phyloP scores from a whole-genome alignment of 2,113 vertebrate genomes.

The Dinomys branickii region DNA sequence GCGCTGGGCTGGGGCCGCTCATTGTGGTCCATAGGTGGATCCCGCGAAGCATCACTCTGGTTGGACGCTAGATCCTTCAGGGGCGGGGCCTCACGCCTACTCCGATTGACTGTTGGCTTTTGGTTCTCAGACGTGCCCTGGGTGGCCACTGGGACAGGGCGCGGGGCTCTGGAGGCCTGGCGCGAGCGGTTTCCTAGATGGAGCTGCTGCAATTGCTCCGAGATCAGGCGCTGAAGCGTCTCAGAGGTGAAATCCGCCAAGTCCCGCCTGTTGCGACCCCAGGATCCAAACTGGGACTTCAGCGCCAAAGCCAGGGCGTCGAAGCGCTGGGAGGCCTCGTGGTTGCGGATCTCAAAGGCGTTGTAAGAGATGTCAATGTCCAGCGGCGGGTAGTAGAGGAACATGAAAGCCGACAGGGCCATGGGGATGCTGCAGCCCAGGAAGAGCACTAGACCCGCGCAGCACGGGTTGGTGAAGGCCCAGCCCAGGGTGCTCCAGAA shows the following conservation, averaged over 20 bases:
- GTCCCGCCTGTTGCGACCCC: slow-evolving; percentile 94
- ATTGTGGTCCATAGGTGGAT: fast-evolving
- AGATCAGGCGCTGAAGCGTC: slow-evolving; percentile 91
- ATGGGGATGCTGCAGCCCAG: slow-evolving; percentile 92
- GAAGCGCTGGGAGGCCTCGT: slow-evolving; percentile 95
- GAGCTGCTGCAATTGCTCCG: slow-evolving; percentile 88
- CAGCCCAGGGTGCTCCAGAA: slow-evolving; percentile 94
- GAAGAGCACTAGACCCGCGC: slow-evolving; percentile 90
- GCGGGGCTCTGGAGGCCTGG: fast-evolving
- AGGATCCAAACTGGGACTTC: slow-evolving; percentile 96
- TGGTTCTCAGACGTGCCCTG: fast-evolving
- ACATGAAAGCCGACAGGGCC: slow-evolving; percentile 93
- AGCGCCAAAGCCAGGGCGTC: slow-evolving; percentile 94
- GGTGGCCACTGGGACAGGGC: fast-evolving
- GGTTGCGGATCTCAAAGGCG: slow-evolving; percentile 97
- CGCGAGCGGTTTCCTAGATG: slow-evolving; percentile 76
- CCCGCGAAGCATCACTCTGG: not conserved
- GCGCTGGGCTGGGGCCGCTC: not conserved
- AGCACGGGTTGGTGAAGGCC: slow-evolving; percentile 94
- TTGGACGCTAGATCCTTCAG: not conserved
- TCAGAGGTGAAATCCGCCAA: slow-evolving; percentile 90
- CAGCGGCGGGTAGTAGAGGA: slow-evolving; percentile 94
- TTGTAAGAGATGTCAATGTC: slow-evolving; percentile 99
- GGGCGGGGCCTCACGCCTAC: not conserved
- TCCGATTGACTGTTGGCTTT: not conserved